Evolutionary conservation across 1,140 invertebrate genomes (phyloP).

Genomic region (Sesamia nonagrioides): DNA sequence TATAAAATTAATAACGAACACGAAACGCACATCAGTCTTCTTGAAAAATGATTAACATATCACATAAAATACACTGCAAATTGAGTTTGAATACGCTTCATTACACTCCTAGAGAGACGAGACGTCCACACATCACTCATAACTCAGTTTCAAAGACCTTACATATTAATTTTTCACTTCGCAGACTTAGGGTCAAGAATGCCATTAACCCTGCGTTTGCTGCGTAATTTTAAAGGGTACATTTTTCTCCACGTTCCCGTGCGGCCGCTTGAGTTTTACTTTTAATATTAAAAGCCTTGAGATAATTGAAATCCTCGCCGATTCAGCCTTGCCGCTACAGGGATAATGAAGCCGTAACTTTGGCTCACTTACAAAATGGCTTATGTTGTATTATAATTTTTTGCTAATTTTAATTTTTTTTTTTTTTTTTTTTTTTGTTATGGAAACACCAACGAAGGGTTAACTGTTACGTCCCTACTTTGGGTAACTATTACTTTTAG

Average conservation of each 20-base stretch:
- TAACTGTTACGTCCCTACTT: too few species aligned
- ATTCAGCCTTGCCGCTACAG: conserved; percentile 14
- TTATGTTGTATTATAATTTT: conserved; percentile 4
- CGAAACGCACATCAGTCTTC: too few species aligned
- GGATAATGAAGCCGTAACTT: conserved; percentile 39
- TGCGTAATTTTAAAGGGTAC: conserved; percentile 30
- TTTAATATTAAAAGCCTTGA: conserved; percentile 41
- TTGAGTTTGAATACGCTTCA: background rate
- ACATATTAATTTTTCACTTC: conserved; percentile 6
- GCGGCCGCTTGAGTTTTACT: conserved; percentile 21
- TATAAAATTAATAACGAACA: too few species aligned
- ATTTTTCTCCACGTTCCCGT: conserved; percentile 22
- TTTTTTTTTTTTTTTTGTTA: background rate
- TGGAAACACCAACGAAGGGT: background rate
- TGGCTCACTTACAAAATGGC: conserved; percentile 13
- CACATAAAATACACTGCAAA: background rate
- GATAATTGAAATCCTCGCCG: conserved; percentile 48
- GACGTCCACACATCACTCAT: background rate
- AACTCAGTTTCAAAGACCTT: background rate
- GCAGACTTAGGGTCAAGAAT: conserved; percentile 42
- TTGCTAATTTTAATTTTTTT: conserved; percentile 11
- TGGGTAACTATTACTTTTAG: too few species aligned
- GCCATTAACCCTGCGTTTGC: conserved; percentile 12
- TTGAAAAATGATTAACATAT: too few species aligned
- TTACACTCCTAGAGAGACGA: conserved; percentile 10